phyloP scores from a whole-genome alignment of 2,113 vertebrate genomes.

The Plecotus auritus region DNA sequence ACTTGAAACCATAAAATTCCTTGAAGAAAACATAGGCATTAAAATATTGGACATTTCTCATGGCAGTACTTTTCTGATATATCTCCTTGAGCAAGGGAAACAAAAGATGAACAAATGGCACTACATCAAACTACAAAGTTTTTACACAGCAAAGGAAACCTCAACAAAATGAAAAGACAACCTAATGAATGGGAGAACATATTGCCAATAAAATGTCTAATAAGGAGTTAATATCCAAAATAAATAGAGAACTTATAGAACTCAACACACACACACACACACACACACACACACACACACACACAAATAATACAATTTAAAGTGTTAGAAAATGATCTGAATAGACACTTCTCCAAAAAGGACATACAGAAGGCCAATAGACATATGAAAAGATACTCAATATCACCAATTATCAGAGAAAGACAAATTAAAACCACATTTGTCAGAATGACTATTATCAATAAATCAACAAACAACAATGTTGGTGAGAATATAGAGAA shows the following conservation, averaged over 20 bases:
- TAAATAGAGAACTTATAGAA: background rate
- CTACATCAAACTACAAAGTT: background rate
- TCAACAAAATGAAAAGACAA: background rate
- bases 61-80: background rate
- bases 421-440: background rate
- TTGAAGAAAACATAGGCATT: background rate
- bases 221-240: background rate
- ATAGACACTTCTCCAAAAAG: background rate
- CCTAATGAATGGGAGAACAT: background rate
- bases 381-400: background rate
- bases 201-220: background rate
- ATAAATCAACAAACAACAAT: background rate
- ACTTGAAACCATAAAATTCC: background rate
- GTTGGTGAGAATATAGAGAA: background rate
- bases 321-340: background rate
- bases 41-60: background rate
- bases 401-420: background rate
- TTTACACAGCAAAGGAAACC: background rate
- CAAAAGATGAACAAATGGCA: background rate
- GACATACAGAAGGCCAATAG: background rate
- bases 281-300: too few relatives aligned
- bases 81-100: background rate
- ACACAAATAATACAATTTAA: background rate
- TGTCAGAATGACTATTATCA: background rate
- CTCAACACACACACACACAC: background rate